These are phyloP conservation scores for Ellobius talpinus DNA, from an alignment of 2,113 vertebrate genomes.

Conservation along the genomic window DNA sequence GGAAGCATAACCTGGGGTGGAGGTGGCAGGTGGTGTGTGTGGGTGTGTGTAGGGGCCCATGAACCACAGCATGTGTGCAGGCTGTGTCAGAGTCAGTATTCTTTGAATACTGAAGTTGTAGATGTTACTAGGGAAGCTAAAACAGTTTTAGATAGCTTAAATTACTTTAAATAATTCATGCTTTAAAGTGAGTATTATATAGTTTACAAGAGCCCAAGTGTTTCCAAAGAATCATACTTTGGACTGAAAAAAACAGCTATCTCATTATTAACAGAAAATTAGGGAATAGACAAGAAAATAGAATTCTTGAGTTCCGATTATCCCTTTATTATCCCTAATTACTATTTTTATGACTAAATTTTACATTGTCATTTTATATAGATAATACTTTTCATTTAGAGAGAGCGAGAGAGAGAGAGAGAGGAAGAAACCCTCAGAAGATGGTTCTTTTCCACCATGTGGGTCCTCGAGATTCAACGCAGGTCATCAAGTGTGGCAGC, in stretches of 20 bases:
- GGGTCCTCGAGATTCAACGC: neutral
- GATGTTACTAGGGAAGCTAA: slow-evolving; percentile 9
- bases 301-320: slow-evolving; percentile 10
- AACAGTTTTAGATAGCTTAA: slow-evolving; percentile 17
- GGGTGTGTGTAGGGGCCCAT: too few relatives aligned
- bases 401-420: neutral
- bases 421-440: neutral
- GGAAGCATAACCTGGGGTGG: neutral
- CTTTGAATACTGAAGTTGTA: neutral
- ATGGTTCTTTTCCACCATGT: neutral
- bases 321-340: neutral
- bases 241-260: neutral
- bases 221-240: neutral
- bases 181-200: slow-evolving; percentile 6
- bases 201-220: slow-evolving; percentile 24
- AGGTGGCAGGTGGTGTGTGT: too few relatives aligned
- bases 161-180: slow-evolving; percentile 10
- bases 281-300: slow-evolving; percentile 26
- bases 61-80: neutral
- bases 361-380: neutral
- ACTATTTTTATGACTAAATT: neutral
- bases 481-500: too few relatives aligned
- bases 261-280: slow-evolving; percentile 32
- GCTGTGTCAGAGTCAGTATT: neutral
- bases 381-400: neutral